Conservation (phyloP, 2,797 vertebrate genomes). For the Gymnothorax javanicus region DNA sequence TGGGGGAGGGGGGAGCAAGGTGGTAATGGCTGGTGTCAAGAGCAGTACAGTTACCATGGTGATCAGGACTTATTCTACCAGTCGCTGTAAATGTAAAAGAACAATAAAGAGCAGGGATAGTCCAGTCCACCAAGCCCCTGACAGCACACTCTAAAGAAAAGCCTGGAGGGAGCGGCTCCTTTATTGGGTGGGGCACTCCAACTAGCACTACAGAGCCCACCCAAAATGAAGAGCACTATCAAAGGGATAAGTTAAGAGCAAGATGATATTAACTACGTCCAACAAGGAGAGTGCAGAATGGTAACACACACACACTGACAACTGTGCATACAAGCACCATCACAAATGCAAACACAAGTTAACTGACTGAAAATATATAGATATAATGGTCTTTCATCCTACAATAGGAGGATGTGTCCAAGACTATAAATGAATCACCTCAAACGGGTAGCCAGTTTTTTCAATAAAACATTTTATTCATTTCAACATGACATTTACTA, state of each 20-base stretch:
- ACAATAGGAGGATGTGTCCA: neutral
- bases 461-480: constrained; percentile 73
- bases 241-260: constrained; percentile 19
- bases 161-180: neutral
- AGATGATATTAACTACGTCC: constrained; percentile 23
- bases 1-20: constrained; percentile 26
- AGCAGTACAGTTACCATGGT: neutral
- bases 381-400: neutral
- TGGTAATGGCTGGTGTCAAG: constrained; percentile 29
- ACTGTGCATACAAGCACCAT: neutral
- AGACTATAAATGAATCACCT: neutral
- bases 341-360: neutral
- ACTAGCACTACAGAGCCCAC: neutral
- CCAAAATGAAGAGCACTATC: neutral
- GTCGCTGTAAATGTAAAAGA: neutral
- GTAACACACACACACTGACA: constrained; percentile 23
- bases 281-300: neutral
- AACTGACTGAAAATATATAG: neutral
- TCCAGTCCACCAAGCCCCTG: neutral
- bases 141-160: neutral
- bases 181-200: neutral
- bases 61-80: constrained; percentile 7
- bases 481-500: constrained; percentile 85
- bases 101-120: neutral
- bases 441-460: constrained; percentile 42